Percentiles rank a stretch among this genome's conserved stretches.
phyloP scores from a whole-genome alignment of 2,113 vertebrate species.

The Chaetodon auriga region DNA sequence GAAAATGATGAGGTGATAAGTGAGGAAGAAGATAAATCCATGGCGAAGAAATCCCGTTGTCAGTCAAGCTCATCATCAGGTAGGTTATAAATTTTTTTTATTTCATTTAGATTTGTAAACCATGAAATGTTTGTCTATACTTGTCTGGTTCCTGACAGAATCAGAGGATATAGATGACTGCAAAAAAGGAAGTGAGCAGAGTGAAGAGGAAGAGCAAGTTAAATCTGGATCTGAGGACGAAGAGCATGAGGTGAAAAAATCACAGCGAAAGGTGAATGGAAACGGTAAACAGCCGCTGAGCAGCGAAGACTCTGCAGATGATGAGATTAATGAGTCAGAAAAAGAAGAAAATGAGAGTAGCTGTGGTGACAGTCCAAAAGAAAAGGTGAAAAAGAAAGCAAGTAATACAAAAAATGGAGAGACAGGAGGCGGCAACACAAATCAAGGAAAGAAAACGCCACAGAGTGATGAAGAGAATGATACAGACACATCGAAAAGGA shows the following conservation, averaged over 20 bases:
- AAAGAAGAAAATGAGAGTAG: constrained; percentile 10
- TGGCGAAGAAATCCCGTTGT: constrained; percentile 57
- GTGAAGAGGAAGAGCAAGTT: constrained; percentile 26
- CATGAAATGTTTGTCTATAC: background rate
- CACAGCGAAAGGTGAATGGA: background rate
- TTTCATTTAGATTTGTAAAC: background rate
- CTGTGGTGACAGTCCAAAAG: constrained; percentile 23
- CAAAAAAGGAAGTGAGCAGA: constrained; percentile 37
- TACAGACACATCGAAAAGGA: constrained; percentile 23
- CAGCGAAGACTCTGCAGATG: constrained; percentile 39
- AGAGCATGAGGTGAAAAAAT: constrained; percentile 27
- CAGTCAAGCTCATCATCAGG: constrained; percentile 58
- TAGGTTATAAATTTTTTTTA: constrained; percentile 15
- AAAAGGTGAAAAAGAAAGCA: constrained; percentile 43
- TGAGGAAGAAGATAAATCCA: constrained; percentile 51
- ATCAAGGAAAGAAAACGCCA: constrained; percentile 65
- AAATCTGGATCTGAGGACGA: constrained; percentile 27
- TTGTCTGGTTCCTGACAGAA: constrained; percentile 43
- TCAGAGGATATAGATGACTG: constrained; percentile 15
- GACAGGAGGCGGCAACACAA: constrained; percentile 8
- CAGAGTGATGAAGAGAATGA: constrained; percentile 36
- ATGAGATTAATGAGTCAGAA: constrained; percentile 17
- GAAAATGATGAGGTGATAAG: constrained; percentile 47
- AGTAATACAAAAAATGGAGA: background rate
- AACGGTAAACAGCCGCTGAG: background rate